Evolutionary conservation across 2,113 vertebrate genomes (phyloP), one percentile per base, ranked within the genome.

Genomic region (Cranoglanis bouderius): DNA sequence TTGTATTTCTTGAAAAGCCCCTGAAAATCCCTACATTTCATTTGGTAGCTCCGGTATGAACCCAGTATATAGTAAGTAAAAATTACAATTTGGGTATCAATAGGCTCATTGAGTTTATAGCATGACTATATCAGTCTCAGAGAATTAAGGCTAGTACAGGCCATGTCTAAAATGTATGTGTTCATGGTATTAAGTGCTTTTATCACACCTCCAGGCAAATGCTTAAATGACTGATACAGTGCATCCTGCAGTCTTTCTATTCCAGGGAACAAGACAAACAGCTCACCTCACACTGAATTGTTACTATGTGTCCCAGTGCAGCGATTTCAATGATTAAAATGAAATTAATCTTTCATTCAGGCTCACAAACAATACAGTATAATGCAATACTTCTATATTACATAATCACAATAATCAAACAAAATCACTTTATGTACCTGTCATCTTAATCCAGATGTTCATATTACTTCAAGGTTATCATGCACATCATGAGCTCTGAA

Each of bases 401-500:
- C 53, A 46, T 40, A 86, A 86, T 77, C n/a, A 77, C 72, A 75
- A n/a, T 6, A 59, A 77, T 51, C 43, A 53, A 49, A 43, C 53
- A 43, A n/a, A 14, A n/a, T 82, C 19, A 9, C 6, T 74, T 21
- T 53, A 29, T 16, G n/a, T 67, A 29, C 49, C n/a, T 26, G 29
- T 13, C 29, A 9, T 46, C 18, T 53, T 85, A 18, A 51, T 51
- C 63, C n/a, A 67, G 63, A 38, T 86, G 51, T 63, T 86, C 16
- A 24, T 55, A 51, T 19, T 46, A n/a, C 43, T 88, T 88, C 55
- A 78, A 46, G 88, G 38, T 53, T 85, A 49, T 85, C 65, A 63
- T 88, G 51, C 85, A 87, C 67, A 61, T 87, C 9, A 61, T 85
- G 59, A 84, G 88, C 67, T n/a, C 70, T 84, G 40, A 35, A 70